Percentiles rank a stretch among this genome's conserved stretches.
These are phyloP conservation scores for Daptonema setosum DNA, from an alignment of 2,888 invertebrate species.

Conservation along the genomic window DNA sequence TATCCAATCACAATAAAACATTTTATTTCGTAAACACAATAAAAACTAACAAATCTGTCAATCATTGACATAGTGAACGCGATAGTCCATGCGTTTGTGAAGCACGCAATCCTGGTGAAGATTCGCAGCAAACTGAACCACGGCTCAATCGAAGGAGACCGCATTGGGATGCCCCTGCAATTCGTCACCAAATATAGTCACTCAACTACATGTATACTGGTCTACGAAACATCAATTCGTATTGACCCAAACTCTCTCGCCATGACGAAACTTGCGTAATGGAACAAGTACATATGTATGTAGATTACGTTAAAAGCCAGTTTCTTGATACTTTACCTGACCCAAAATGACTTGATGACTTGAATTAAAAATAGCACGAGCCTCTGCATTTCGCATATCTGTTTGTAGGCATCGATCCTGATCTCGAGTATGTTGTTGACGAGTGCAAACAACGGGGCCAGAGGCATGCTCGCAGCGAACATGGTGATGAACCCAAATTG, in stretches of 20 bases:
- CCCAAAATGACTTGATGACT: neutral
- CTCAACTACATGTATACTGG: neutral
- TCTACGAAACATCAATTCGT: too few relatives aligned
- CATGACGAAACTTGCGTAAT: too few relatives aligned
- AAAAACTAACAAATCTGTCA: slow-evolving; percentile 60
- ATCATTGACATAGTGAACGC: slow-evolving; percentile 89
- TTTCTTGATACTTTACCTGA: too few relatives aligned
- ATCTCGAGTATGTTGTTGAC: slow-evolving; percentile 82
- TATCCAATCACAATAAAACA: too few relatives aligned
- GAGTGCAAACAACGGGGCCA: slow-evolving; percentile 69
- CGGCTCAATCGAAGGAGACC: slow-evolving; percentile 5
- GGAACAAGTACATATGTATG: too few relatives aligned
- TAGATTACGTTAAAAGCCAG: too few relatives aligned
- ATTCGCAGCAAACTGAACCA: slow-evolving; percentile 61
- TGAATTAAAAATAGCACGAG: neutral
- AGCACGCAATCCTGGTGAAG: slow-evolving; percentile 68
- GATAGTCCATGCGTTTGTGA: slow-evolving; percentile 83
- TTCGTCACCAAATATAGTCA: too few relatives aligned
- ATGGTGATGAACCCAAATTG: slow-evolving; percentile 92
- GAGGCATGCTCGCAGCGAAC: slow-evolving; percentile 81
- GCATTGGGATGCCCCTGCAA: slow-evolving; percentile 4
- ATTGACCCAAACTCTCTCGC: too few relatives aligned
- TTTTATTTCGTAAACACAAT: too few relatives aligned
- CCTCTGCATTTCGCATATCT: neutral
- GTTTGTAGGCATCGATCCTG: slow-evolving; percentile 70